Conservation (phyloP, 2,113 vertebrate genomes). For the Poecilia latipinna region DNA sequence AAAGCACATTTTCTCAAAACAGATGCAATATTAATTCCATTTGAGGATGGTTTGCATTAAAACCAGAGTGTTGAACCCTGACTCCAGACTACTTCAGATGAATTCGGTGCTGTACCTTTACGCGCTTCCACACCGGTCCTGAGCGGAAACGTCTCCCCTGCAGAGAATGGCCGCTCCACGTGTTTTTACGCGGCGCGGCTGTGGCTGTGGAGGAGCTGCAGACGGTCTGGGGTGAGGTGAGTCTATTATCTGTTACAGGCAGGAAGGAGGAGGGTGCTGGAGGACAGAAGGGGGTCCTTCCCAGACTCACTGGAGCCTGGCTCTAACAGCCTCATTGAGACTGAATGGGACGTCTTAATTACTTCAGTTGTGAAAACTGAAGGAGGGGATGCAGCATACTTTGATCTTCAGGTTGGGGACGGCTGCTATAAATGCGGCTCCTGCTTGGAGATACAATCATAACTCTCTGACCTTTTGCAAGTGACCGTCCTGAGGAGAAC, state of each 20-base stretch:
- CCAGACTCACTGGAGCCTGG: conserved; percentile 82
- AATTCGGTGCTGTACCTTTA: background rate
- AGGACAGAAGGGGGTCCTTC: conserved; percentile 12
- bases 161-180: background rate
- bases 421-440: conserved; percentile 71
- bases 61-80: too few relatives aligned
- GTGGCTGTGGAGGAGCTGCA: conserved; percentile 38
- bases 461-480: background rate
- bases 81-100: too few relatives aligned
- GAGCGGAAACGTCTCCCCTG: background rate
- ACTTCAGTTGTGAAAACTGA: conserved; percentile 84
- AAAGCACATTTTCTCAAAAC: background rate
- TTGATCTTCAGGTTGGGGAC: conserved; percentile 75
- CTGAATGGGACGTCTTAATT: conserved; percentile 83
- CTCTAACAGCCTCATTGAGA: conserved; percentile 82
- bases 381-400: conserved; percentile 69
- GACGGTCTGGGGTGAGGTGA: conserved; percentile 37
- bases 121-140: background rate
- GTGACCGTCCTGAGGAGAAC: background rate
- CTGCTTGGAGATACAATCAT: background rate
- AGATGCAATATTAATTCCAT: too few relatives aligned
- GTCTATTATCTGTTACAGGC: conserved; percentile 38
- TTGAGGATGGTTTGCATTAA: too few relatives aligned
- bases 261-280: conserved; percentile 17
- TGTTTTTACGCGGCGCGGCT: conserved; percentile 9